A percentile compares a stretch with the other conserved stretches of the same genome.
These are phyloP conservation scores for Linepithema humile DNA, from an alignment of 1,140 invertebrate genomes.

Conservation along the genomic window DNA sequence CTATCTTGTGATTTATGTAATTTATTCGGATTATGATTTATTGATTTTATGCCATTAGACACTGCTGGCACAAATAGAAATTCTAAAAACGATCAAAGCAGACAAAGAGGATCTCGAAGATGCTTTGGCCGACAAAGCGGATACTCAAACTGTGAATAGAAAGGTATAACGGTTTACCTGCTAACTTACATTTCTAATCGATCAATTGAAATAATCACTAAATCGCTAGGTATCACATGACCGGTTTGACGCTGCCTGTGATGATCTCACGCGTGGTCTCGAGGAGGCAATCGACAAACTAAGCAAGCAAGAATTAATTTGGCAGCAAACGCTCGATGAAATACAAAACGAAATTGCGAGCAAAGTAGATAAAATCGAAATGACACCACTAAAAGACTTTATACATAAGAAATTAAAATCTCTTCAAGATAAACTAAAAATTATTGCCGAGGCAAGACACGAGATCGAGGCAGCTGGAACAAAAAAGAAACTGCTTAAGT, in stretches of 20 bases:
- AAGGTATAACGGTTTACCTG: slow-evolving; percentile 79
- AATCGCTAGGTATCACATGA: slow-evolving; percentile 86
- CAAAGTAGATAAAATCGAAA: slow-evolving; percentile 88
- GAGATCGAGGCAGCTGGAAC: slow-evolving; percentile 90
- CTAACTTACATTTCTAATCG: neutral
- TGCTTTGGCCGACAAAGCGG: slow-evolving; percentile 89
- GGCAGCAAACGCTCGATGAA: slow-evolving; percentile 85
- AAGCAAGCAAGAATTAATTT: slow-evolving; percentile 84
- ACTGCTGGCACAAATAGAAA: slow-evolving; percentile 85
- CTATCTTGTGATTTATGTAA: neutral
- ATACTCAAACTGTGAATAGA: slow-evolving; percentile 86
- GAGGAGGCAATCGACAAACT: slow-evolving; percentile 87
- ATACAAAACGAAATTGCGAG: slow-evolving; percentile 88
- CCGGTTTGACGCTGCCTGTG: slow-evolving; percentile 88
- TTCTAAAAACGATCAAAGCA: slow-evolving; percentile 86
- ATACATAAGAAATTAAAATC: slow-evolving; percentile 87
- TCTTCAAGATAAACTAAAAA: slow-evolving; percentile 87
- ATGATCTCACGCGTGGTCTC: slow-evolving; percentile 86
- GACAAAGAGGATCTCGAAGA: slow-evolving; percentile 88
- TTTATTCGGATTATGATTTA: neutral
- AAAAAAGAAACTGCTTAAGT: slow-evolving; percentile 87
- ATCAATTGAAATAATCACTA: neutral
- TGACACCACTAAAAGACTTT: slow-evolving; percentile 88
- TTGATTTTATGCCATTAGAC: slow-evolving; percentile 71
- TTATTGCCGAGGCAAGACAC: slow-evolving; percentile 84